These are phyloP conservation scores for Hemibagrus wyckioides DNA, from an alignment of 2,113 vertebrate genomes.

Conservation along the genomic window DNA sequence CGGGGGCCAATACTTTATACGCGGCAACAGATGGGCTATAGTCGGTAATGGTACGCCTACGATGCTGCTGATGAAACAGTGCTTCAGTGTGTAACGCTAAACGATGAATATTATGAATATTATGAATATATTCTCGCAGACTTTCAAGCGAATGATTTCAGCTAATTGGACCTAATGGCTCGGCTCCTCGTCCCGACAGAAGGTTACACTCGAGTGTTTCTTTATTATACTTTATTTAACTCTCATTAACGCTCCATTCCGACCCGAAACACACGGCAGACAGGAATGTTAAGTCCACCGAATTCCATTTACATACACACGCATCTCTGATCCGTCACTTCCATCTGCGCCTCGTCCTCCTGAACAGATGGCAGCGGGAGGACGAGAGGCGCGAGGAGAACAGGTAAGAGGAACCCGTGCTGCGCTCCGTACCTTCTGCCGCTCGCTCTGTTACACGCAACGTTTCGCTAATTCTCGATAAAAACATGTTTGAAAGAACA, in stretches of 20 bases:
- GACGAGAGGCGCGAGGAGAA: not conserved
- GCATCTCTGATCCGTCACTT: constrained; percentile 27
- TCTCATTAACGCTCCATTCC: constrained; percentile 21
- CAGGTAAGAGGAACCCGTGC: constrained; percentile 12
- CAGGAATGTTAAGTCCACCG: not conserved
- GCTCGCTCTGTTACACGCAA: not conserved
- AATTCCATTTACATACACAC: constrained; percentile 23
- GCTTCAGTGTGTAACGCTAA: not conserved
- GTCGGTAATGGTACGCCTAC: not conserved
- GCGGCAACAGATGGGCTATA: constrained; percentile 2
- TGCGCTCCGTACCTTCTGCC: not conserved
- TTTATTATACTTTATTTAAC: constrained; percentile 12
- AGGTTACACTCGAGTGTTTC: constrained; percentile 10
- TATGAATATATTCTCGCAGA: constrained; percentile 10
- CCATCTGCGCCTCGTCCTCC: constrained; percentile 36
- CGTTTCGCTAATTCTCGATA: not conserved
- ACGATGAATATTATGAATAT: not conserved
- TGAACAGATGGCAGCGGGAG: constrained; percentile 44
- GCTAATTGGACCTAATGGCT: not conserved
- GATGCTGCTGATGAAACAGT: not conserved
- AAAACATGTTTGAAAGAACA: not conserved
- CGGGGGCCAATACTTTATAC: not conserved
- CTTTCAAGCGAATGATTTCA: not conserved
- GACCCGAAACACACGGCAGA: constrained; percentile 11
- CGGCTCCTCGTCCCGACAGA: not conserved